Base-by-base conservation (phyloP, 2,113 vertebrate genomes). In the Harpagus bidentatus region DNA sequence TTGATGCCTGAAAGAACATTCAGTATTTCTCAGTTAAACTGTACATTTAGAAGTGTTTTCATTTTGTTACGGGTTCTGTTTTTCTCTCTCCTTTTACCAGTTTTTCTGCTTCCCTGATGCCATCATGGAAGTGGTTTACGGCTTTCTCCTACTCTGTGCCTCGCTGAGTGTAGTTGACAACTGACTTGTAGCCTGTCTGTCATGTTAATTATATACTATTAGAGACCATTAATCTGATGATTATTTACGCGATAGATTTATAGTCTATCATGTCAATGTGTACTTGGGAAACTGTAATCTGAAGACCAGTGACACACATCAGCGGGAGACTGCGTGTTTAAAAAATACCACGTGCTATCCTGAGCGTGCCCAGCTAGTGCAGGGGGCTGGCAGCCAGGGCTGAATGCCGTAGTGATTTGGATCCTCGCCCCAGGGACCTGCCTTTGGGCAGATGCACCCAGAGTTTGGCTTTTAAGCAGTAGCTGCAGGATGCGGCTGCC, bases 121-220 rank as follows among this genome's bases (percentile, higher is more conserved):
- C 36, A 8, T 50, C 47, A 31, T 47, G 31, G 66, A 92, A 96
- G 48, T 36, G 3, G 47, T 82, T 65, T 43, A 59, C 3, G 6
- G 26, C n/a, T 71, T 95, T 87, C 53, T 79, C 53, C 16, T 83
- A 34, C 82, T 93, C 82, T 84, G 6, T 31, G 72, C 63, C 13
- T 93, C 26, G 8, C 96, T 63, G 90, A 93, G 78, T 71, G 65
- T 40, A 18, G 50, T 32, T 86, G 92, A 97, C 88, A 62, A 96
- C 87, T 71, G 86, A n/a, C 96, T 94, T 85, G 82, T 84, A 95
- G 85, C 79, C 96, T 98, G 96, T 92, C 89, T 91, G 90, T 98
- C 95, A 95, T 14, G 50, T 96, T 98, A 97, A 98, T 98, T 94
- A 86, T 86, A 92, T 95, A 80, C 82, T 97, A 96, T 97, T 96